Base-by-base conservation (phyloP, 2,113 vertebrate species). In the Tiliqua scincoides region DNA sequence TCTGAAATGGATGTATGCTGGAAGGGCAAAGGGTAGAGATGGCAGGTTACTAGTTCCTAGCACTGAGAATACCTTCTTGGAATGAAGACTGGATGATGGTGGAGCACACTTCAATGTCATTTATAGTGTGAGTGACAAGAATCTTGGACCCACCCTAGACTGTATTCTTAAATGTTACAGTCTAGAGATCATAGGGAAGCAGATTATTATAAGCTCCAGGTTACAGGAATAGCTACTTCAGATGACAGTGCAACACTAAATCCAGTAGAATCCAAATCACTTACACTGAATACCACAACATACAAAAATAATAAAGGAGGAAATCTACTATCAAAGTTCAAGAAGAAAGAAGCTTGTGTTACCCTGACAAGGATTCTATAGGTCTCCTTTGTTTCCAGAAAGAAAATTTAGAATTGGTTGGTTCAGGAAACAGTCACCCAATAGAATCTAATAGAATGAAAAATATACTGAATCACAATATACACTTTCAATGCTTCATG, bases 121-220 rank as follows among this genome's bases (percentile, higher is more conserved):
- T 48, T 48, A 48, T 48, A 48, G 43, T 8, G 43, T 48, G 43
- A 48, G 43, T 48, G 43, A 48, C 43, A 8, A 48, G 43, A 48
- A 48, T 62, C 7, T 21, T 88, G 72, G 37, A n/a, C n/a, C 20
- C 65, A 35, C 52, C 2, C 0, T 43, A 0, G 48, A 25, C 5
- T 11, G 2, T 2, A 1, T 25, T 0, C 0, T 0, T 12, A 35
- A 61, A 68, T 27, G 57, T 0, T 0, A 25, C 52, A 68, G 48
- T 59, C 5, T 43, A 37, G 85, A 17, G 32, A 57, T 12, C 20
- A 27, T 40, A 59, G 0, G 8, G 71, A 0, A 5, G 27, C 21
- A 18, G 79, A 11, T 57, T 35, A 37, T 78, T 11, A 3, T 72
- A 70, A 17, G 40, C 83, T 21, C 35, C 85, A 70, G 80, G 37